These are phyloP conservation scores for Colistium nudipinnis DNA, from an alignment of 2,113 vertebrate species.

Conservation along the genomic window DNA sequence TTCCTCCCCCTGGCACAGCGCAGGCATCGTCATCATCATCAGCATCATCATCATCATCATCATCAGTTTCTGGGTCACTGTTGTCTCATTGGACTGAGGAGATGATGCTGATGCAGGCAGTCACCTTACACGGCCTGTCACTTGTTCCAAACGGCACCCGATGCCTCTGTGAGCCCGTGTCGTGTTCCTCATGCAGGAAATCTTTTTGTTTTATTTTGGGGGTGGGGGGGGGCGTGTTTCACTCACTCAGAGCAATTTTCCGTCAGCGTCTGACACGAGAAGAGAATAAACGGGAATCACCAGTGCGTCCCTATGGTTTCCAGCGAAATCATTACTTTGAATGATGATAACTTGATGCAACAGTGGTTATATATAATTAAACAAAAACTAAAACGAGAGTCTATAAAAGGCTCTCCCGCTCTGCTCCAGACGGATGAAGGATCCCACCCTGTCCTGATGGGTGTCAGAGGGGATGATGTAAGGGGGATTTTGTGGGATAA, in stretches of 20 bases:
- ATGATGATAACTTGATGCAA: slow-evolving; percentile 67
- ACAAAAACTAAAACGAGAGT: slow-evolving; percentile 35
- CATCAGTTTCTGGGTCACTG: slow-evolving; percentile 53
- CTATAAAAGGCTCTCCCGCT: slow-evolving; percentile 13
- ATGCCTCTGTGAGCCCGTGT: slow-evolving; percentile 32
- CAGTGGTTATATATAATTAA: slow-evolving; percentile 36
- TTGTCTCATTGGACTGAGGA: slow-evolving; percentile 30
- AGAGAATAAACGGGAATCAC: slow-evolving; percentile 24
- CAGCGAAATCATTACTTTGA: slow-evolving; percentile 15
- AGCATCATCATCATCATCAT: background rate
- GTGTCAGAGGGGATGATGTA: slow-evolving; percentile 65
- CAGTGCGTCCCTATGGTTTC: slow-evolving; percentile 4
- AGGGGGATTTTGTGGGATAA: slow-evolving; percentile 61
- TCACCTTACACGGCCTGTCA: slow-evolving; percentile 20
- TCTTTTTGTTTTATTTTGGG: too few relatives aligned
- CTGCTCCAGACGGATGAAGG: slow-evolving; percentile 25
- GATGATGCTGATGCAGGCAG: slow-evolving; percentile 44
- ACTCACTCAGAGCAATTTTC: background rate
- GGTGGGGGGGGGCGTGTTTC: background rate
- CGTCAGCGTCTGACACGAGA: slow-evolving; percentile 25
- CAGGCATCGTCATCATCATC: slow-evolving; percentile 2
- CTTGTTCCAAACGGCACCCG: slow-evolving; percentile 23
- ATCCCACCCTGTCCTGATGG: slow-evolving; percentile 46
- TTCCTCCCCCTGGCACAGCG: slow-evolving; percentile 45
- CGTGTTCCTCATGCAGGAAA: slow-evolving; percentile 12